Conservation (phyloP, 2,113 vertebrate species). For the Syrmaticus mikado region DNA sequence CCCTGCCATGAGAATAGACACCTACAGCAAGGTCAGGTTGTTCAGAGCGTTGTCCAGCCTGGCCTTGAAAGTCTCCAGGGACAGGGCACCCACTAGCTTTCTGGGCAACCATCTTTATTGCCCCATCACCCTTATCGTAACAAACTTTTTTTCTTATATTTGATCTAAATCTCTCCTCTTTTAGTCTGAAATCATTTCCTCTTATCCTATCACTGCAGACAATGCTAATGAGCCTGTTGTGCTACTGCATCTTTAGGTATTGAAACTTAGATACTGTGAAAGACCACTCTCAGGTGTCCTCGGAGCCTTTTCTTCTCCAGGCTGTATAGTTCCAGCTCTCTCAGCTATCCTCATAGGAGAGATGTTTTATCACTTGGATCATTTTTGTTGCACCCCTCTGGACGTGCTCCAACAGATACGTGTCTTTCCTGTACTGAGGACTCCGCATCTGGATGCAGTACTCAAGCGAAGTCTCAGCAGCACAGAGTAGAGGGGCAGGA, state of each 20-base stretch:
- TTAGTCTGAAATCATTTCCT: neutral
- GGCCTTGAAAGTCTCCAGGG: neutral
- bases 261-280: neutral
- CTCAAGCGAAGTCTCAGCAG: too few relatives aligned
- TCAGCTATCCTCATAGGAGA: too few relatives aligned
- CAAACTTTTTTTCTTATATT: neutral
- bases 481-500: too few relatives aligned
- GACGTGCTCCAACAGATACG: too few relatives aligned
- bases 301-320: too few relatives aligned
- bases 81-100: neutral
- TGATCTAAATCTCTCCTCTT: neutral
- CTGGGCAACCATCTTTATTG: neutral
- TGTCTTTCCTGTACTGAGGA: too few relatives aligned
- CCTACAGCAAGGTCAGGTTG: neutral
- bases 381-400: too few relatives aligned
- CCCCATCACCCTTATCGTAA: neutral
- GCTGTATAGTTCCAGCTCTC: too few relatives aligned
- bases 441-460: too few relatives aligned
- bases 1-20: neutral
- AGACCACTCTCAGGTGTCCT: neutral
- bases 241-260: too few relatives aligned
- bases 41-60: neutral
- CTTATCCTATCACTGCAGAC: neutral
- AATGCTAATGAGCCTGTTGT: neutral
- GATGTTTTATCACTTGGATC: too few relatives aligned